These are phyloP conservation scores for Penaeus japonicus DNA, from an alignment of 1,140 invertebrate genomes.

Conservation along the genomic window DNA sequence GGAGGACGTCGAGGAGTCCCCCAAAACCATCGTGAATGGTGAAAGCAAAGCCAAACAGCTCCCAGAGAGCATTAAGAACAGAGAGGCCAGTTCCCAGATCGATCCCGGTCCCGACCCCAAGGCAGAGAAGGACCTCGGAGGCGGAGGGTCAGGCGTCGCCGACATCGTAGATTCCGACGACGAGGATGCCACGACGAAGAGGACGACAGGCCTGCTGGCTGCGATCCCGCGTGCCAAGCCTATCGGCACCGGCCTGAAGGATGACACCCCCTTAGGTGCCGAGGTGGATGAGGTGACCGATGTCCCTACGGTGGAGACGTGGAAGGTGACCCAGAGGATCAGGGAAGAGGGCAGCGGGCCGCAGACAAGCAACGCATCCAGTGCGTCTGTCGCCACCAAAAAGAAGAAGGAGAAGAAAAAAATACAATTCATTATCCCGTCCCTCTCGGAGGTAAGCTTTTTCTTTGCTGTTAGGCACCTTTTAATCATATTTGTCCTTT, in stretches of 20 bases:
- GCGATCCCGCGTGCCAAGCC: constrained; percentile 25
- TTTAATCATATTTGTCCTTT: too few relatives aligned
- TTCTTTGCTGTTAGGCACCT: too few relatives aligned
- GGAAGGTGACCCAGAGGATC: constrained; percentile 25
- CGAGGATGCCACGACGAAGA: neutral
- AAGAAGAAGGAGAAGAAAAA: constrained; percentile 22
- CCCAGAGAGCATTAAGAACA: neutral
- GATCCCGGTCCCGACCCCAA: too few relatives aligned
- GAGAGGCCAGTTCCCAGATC: neutral
- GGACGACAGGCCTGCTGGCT: neutral
- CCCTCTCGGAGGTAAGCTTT: constrained; percentile 39
- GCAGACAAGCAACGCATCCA: neutral
- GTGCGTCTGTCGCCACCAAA: neutral
- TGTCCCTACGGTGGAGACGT: constrained; percentile 38
- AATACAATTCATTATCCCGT: constrained; percentile 37
- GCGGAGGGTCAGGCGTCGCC: too few relatives aligned
- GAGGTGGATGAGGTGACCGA: constrained; percentile 41
- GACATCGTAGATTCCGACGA: too few relatives aligned
- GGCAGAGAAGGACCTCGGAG: too few relatives aligned
- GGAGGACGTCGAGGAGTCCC: constrained; percentile 22
- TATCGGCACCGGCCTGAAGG: neutral
- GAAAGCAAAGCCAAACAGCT: neutral
- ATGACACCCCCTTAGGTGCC: neutral
- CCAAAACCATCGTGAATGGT: neutral
- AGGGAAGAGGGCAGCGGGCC: neutral